These are phyloP conservation scores for Amiota minor DNA, from an alignment of 2,888 invertebrate species.

Conservation along the genomic window DNA sequence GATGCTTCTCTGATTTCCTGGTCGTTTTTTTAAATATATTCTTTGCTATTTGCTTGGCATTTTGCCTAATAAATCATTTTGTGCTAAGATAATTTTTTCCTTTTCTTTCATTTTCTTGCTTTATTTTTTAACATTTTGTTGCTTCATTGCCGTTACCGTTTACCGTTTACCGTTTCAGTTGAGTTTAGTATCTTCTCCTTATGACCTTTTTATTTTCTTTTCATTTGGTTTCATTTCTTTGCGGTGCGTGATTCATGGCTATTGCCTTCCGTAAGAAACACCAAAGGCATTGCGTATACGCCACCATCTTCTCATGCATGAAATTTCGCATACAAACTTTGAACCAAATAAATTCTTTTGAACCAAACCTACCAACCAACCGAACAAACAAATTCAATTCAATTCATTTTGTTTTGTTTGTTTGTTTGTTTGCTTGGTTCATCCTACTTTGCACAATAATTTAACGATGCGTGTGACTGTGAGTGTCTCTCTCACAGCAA, in stretches of 20 bases:
- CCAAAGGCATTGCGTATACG: not conserved
- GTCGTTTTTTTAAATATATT: not conserved
- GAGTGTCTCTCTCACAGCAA: not conserved
- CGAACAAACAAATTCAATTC: not conserved
- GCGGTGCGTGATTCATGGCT: slow-evolving; percentile 7
- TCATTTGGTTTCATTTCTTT: not conserved
- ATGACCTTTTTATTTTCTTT: not conserved
- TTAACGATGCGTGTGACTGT: too few relatives aligned
- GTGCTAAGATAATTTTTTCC: slow-evolving; percentile 60
- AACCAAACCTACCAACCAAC: not conserved
- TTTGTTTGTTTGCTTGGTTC: too few relatives aligned
- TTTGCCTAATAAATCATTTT: slow-evolving; percentile 66
- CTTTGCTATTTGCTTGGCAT: slow-evolving; percentile 62
- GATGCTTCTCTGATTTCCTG: not conserved
- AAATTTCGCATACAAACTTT: slow-evolving; percentile 4
- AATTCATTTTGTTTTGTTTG: too few relatives aligned
- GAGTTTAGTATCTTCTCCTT: too few relatives aligned
- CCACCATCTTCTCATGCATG: not conserved
- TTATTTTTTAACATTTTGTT: too few relatives aligned
- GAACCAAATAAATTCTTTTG: not conserved
- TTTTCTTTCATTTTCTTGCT: not conserved
- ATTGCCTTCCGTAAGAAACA: not conserved
- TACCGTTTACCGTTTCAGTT: too few relatives aligned
- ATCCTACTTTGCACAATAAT: too few relatives aligned
- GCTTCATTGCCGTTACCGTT: too few relatives aligned